A percentile compares a stretch with the other conserved stretches of the same genome.
phyloP scores from a whole-genome alignment of 2,113 vertebrate species.

The Columba janthina region DNA sequence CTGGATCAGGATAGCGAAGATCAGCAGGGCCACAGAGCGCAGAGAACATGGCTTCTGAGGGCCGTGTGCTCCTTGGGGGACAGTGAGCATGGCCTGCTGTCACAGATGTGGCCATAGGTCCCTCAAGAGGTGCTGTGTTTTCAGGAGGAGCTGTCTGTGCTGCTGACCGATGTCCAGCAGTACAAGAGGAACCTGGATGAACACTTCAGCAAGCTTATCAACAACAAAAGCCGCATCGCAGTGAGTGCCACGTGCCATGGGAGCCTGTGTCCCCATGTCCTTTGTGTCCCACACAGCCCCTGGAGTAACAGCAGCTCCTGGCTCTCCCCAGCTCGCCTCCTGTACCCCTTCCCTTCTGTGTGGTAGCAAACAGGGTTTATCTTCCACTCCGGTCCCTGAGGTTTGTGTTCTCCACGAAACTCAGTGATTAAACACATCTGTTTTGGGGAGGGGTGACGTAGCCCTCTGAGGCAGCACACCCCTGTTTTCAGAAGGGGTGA shows the following conservation, averaged over 20 bases:
- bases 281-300: not conserved
- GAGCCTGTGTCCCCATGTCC: not conserved
- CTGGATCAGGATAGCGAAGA: not conserved
- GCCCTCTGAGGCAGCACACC: not conserved
- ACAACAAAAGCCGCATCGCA: slow-evolving; percentile 83
- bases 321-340: not conserved
- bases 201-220: slow-evolving; percentile 80
- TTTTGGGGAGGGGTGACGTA: not conserved
- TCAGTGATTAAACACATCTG: not conserved
- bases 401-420: not conserved
- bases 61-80: not conserved
- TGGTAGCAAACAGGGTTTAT: not conserved
- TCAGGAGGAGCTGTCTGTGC: slow-evolving; percentile 82
- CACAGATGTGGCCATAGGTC: too few relatives aligned
- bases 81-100: not conserved
- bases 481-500: not conserved
- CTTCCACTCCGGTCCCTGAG: not conserved
- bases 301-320: not conserved
- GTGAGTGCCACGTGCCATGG: slow-evolving; percentile 64
- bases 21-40: not conserved
- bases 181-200: slow-evolving; percentile 77
- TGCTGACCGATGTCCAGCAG: slow-evolving; percentile 75
- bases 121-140: not conserved
- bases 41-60: not conserved
- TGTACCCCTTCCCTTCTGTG: not conserved